A percentile compares a stretch with the other conserved stretches of the same genome.
phyloP scores from a whole-genome alignment of 2,888 invertebrate genomes.

The Theretra japonica region DNA sequence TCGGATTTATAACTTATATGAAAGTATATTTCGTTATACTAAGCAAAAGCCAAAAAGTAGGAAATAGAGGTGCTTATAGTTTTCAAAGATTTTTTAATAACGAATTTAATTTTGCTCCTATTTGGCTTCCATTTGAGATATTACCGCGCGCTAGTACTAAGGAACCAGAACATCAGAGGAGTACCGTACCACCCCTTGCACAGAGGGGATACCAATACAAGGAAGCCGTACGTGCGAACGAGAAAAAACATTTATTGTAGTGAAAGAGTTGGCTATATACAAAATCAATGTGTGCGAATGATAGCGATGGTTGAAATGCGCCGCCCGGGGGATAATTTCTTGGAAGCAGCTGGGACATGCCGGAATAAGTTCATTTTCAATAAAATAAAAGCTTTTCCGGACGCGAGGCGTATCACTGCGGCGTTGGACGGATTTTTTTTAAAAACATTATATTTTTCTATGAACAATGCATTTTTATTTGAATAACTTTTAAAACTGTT shows the following conservation, averaged over 20 bases:
- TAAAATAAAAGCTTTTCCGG: constrained; percentile 57
- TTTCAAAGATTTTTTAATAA: no score
- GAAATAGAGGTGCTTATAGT: no score
- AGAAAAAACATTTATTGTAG: constrained; percentile 23
- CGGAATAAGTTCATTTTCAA: constrained; percentile 62
- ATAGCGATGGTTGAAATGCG: background rate
- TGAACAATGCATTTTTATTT: background rate
- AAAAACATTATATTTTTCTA: background rate
- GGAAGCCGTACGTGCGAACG: constrained; percentile 54
- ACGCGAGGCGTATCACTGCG: background rate
- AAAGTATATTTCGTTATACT: no score
- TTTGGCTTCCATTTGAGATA: background rate
- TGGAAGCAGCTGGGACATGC: background rate
- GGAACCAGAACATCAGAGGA: background rate
- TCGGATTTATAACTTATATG: no score
- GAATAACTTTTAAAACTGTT: background rate
- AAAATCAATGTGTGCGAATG: background rate
- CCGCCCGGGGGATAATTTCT: background rate
- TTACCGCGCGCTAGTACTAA: background rate
- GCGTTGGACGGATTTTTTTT: background rate
- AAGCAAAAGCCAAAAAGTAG: no score
- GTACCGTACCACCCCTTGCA: background rate
- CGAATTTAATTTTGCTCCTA: background rate
- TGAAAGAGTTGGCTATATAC: background rate
- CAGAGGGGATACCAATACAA: constrained; percentile 34